Conservation (phyloP, 2,888 invertebrate genomes). For the Oxycera nigricornis region DNA sequence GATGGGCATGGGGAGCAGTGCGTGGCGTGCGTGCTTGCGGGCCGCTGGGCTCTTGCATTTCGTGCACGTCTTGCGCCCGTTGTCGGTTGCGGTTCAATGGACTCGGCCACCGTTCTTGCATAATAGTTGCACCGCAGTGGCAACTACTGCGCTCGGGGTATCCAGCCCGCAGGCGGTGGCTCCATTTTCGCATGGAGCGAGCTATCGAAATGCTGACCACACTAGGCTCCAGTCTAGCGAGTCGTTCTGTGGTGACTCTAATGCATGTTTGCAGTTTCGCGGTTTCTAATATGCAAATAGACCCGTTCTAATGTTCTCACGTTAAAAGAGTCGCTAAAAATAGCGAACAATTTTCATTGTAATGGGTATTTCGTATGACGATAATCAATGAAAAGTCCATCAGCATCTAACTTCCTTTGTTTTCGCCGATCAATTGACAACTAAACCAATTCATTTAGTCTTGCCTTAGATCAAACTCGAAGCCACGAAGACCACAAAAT, state of each 20-base stretch:
- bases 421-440: no score
- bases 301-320: background rate
- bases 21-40: constrained; percentile 6
- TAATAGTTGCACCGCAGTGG: constrained; percentile 16
- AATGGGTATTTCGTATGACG: no score
- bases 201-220: constrained; percentile 17
- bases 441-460: no score
- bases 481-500: no score
- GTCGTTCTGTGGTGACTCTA: background rate
- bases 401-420: no score
- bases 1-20: background rate
- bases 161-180: background rate
- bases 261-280: constrained; percentile 1
- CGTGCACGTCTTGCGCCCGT: background rate
- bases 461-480: no score
- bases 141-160: background rate
- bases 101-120: constrained; percentile 15
- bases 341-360: no score
- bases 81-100: constrained; percentile 17
- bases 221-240: background rate
- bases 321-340: background rate
- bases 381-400: no score
- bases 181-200: background rate
- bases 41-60: background rate
- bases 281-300: background rate